Evolutionary conservation across 2,888 invertebrate species (phyloP).

Genomic region (Palloptera scutellata): DNA sequence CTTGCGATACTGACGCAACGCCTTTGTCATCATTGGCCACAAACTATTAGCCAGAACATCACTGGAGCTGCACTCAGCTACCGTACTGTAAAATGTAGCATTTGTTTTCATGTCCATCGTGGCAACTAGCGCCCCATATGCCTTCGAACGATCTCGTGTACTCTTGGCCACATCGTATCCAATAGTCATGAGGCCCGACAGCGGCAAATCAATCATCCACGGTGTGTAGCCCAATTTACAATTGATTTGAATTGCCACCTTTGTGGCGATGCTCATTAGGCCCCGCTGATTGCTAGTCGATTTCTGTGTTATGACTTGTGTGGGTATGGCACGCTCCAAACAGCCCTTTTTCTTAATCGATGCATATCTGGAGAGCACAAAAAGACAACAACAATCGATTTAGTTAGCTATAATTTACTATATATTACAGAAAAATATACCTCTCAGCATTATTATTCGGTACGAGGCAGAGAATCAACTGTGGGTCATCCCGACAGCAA

Average conservation of each 20-base stretch:
- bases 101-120: slow-evolving; percentile 69
- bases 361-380: slow-evolving; percentile 68
- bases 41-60: slow-evolving; percentile 81
- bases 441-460: slow-evolving; percentile 76
- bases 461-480: slow-evolving; percentile 75
- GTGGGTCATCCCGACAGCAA: slow-evolving; percentile 69
- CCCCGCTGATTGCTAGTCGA: slow-evolving; percentile 52
- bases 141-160: slow-evolving; percentile 71
- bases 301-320: slow-evolving; percentile 67
- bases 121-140: slow-evolving; percentile 82
- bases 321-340: slow-evolving; percentile 76
- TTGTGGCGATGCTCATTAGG: slow-evolving; percentile 85
- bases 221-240: slow-evolving; percentile 93
- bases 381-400: neutral
- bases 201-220: slow-evolving; percentile 80
- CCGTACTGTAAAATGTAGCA: slow-evolving; percentile 78
- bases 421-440: slow-evolving; percentile 40
- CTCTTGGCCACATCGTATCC: slow-evolving; percentile 93
- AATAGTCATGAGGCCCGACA: slow-evolving; percentile 77
- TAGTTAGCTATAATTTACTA: neutral
- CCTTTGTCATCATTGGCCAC: slow-evolving; percentile 69
- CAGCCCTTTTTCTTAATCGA: slow-evolving; percentile 88
- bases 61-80: slow-evolving; percentile 75
- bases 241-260: slow-evolving; percentile 91
- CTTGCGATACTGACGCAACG: slow-evolving; percentile 54